These are phyloP conservation scores for Cylindroiulus punctatus DNA, from an alignment of 2,888 invertebrate genomes.

Conservation along the genomic window DNA sequence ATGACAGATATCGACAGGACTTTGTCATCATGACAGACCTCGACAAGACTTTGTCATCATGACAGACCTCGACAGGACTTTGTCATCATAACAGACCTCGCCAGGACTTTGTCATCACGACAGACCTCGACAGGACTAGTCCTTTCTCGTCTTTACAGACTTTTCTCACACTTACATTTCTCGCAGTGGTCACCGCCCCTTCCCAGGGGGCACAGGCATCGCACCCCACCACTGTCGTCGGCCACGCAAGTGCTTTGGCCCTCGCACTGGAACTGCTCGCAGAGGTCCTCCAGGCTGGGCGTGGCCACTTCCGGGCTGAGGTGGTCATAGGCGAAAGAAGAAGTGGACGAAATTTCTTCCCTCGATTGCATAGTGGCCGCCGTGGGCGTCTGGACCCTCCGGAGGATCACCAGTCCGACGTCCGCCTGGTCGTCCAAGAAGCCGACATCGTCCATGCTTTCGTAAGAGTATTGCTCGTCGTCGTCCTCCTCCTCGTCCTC, in stretches of 20 bases:
- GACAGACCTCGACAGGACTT: no score
- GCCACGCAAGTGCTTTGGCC: constrained; percentile 54
- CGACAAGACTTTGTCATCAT: no score
- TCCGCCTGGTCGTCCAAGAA: not conserved
- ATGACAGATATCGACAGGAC: no score
- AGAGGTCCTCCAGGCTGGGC: constrained; percentile 34
- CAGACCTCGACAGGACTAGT: no score
- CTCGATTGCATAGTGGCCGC: not conserved
- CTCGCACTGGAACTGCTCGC: constrained; percentile 54
- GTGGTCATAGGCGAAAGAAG: not conserved
- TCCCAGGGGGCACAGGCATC: constrained; percentile 58
- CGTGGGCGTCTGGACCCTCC: not conserved
- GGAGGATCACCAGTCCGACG: not conserved
- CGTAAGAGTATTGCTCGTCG: constrained; percentile 35
- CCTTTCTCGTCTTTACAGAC: no score
- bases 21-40: no score
- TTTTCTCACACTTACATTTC: constrained; percentile 52
- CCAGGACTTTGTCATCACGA: no score
- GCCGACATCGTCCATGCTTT: constrained; percentile 25
- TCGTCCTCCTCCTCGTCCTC: constrained; percentile 43
- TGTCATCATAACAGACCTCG: no score
- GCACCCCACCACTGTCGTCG: constrained; percentile 54
- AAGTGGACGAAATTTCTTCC: constrained; percentile 15
- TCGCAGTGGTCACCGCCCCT: constrained; percentile 58
- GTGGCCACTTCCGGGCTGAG: no score